Conservation (phyloP, 1,140 invertebrate genomes). For the Metaphire vulgaris region DNA sequence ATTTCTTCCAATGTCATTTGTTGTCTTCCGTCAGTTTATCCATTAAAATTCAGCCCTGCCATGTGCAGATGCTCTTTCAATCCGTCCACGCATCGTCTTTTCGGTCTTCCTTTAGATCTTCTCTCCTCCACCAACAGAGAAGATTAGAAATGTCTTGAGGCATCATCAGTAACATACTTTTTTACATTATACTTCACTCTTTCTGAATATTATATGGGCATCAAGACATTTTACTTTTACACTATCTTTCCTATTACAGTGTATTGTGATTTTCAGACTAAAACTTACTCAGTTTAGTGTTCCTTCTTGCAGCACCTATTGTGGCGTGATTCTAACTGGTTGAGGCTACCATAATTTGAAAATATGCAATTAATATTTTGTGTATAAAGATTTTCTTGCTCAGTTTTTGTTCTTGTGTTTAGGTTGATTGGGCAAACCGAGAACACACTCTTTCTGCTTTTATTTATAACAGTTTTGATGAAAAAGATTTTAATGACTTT, state of each 20-base stretch:
- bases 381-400: not conserved
- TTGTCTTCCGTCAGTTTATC: no score
- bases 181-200: no score
- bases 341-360: no score
- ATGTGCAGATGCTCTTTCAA: no score
- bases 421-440: constrained; percentile 39
- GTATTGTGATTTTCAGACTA: not conserved
- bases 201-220: no score
- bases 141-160: no score
- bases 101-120: no score
- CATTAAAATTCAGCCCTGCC: no score
- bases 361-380: not conserved
- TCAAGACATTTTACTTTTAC: not conserved
- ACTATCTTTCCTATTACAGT: not conserved
- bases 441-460: constrained; percentile 33
- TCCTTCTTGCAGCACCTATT: not conserved
- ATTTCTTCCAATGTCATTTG: no score
- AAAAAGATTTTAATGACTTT: constrained; percentile 41
- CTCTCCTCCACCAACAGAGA: no score
- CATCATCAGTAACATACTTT: no score
- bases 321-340: not conserved
- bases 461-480: constrained; percentile 39
- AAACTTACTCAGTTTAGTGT: not conserved
- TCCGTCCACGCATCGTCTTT: no score
- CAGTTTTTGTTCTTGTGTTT: not conserved